Evolutionary conservation across 2,797 vertebrate species (phyloP).

Genomic region (Petrocephalus schoutedeni): DNA sequence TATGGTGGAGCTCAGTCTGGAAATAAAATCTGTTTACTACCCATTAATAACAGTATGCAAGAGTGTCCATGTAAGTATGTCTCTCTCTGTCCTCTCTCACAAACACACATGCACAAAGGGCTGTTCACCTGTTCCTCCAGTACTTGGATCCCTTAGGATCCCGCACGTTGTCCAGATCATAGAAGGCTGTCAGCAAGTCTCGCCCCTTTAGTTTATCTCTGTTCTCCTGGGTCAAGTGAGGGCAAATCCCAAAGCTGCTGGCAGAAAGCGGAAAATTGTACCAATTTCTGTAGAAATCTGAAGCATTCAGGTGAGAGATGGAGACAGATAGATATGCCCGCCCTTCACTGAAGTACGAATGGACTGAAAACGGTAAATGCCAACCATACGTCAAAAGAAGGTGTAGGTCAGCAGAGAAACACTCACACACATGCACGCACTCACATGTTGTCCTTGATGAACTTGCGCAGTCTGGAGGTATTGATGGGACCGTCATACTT

Average conservation of each 20-base stretch:
- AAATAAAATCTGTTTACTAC: too few relatives aligned
- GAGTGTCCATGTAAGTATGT: neutral
- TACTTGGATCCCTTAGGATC: slow-evolving; percentile 63
- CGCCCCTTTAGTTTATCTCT: slow-evolving; percentile 55
- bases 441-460: slow-evolving; percentile 66
- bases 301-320: neutral
- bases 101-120: neutral
- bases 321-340: neutral
- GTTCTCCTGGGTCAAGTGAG: slow-evolving; percentile 63
- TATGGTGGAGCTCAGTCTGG: too few relatives aligned
- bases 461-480: slow-evolving; percentile 54
- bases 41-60: too few relatives aligned
- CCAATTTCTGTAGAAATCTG: neutral
- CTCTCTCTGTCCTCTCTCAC: neutral
- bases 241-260: slow-evolving; percentile 60
- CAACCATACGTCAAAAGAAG: neutral
- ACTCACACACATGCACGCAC: neutral
- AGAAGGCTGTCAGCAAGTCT: slow-evolving; percentile 62
- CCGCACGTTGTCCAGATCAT: slow-evolving; percentile 60
- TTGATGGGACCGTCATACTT: slow-evolving; percentile 48
- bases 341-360: neutral
- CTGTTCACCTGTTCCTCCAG: slow-evolving; percentile 67
- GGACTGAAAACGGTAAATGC: neutral
- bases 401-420: neutral
- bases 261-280: neutral